Base-by-base conservation (phyloP, 2,113 vertebrate genomes). In the Sceloporus undulatus region DNA sequence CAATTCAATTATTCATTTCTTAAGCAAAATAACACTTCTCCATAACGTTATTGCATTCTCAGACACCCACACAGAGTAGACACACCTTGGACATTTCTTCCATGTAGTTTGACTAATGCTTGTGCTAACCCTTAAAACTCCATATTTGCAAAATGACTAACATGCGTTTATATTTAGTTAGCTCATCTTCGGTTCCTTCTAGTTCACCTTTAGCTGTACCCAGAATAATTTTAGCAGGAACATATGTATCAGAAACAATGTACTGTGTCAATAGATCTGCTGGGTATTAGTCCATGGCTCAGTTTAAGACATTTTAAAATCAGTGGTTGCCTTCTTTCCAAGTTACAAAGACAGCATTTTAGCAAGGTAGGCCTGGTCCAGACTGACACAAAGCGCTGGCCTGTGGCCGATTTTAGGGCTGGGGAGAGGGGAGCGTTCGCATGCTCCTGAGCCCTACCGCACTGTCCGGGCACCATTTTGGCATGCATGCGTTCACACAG, bases 81-180 rank as follows among this genome's bases (percentile, higher is more conserved):
- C 54, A 81, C 52, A 40, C 82, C 52, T 42, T 68, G 52, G 52
- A 78, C 8, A 66, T 80, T 40, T 77, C 56, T 70, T 70, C 18
- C n/a, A 56, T 16, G 70, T 40, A 70, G 16, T 68, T 14, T 59
- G 48, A 76, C 62, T 34, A 68, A 75, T 21, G 21, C 34, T 1
- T 40, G 34, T 23, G 19, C 40, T 52, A 62, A 42, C 56, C 54
- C 85, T n/a, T 66, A 62, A 14, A 73, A 85, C 56, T 13, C 25
- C 70, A 18, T 38, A 82, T 29, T 34, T 82, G 70, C 52, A 59
- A 71, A 56, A 68, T 70, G 79, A 82, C 79, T 82, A 85, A 70
- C 65, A 77, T 76, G 29, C 42, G 77, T 82, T 42, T 56, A 42
- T 76, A 77, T 56, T 82, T 23, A 38, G 71, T 76, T 70, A 56